Evolutionary conservation across 2,888 invertebrate genomes (phyloP), one percentile per base, ranked within the genome.

Genomic region (Agrypnus murinus): DNA sequence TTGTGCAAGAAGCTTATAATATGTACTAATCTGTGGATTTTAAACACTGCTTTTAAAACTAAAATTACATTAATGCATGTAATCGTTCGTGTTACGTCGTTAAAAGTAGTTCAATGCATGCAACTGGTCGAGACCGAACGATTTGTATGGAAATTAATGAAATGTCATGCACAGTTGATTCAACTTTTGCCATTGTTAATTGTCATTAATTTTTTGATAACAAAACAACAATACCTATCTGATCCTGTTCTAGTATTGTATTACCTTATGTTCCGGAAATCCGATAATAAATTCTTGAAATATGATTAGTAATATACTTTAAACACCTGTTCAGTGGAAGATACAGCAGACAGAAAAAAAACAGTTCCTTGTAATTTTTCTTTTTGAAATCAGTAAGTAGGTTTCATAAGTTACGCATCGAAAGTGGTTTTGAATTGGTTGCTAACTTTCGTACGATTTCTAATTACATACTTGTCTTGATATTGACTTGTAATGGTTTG

Each of bases 141-240:
- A 59, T 67, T 59, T 67, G 66, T 67, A 67, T 67, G 59, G 48
- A 67, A 67, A 67, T 58, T 60, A 34, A 60, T 12, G 48, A 60
- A 59, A 31, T 67, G 60, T 67, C 60, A 67, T 53, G 66, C 66
- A 67, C 36, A 60, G 60, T 53, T 67, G 66, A 43, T 50, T 50
- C 53, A 53, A 68, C 57, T 69, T 59, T 58, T 50, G 50, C 68
- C 57, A 69, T 69, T 69, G 69, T 69, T 63, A 14, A 59, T 60
- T 25, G 14, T 10, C 31, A 53, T 25, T 17, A 17, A 7, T 55
- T 36, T n/a, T 36, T 9, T 17, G 55, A 12, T 34, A 34, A 34
- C 31, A 25, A 25, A 25, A 25, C 25, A 25, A 25, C 14, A 53
- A 53, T 14, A 53, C 14, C 53, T 32, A 43, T 62, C 53, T 12